These are phyloP conservation scores for Conger conger DNA, from an alignment of 2,113 vertebrate species.

Conservation along the genomic window DNA sequence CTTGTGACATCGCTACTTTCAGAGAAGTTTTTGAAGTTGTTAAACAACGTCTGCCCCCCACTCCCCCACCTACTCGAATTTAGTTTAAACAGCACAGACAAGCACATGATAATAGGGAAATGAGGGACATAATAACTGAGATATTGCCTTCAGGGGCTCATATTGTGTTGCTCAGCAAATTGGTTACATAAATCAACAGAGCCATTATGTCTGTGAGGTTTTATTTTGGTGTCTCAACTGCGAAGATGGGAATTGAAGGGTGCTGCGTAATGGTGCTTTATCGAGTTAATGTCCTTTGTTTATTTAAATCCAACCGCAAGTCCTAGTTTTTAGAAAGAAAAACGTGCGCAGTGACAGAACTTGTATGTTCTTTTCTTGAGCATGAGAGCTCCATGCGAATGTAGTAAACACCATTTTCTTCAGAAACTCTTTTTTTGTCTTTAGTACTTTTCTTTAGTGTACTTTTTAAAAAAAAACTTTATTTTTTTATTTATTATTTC, in stretches of 20 bases:
- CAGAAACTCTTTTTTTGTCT: not conserved
- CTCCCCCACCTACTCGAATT: not conserved
- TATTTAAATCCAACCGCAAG: not conserved
- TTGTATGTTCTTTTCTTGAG: not conserved
- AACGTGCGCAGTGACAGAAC: not conserved
- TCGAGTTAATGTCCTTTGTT: not conserved
- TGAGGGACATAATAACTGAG: not conserved
- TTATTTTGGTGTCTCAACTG: slow-evolving; percentile 8
- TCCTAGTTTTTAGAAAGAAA: not conserved
- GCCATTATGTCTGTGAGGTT: slow-evolving; percentile 3
- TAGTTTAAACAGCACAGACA: not conserved
- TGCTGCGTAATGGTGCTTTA: not conserved
- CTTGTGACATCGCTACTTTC: not conserved
- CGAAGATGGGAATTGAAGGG: not conserved
- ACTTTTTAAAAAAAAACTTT: too few species aligned
- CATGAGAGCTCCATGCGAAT: not conserved
- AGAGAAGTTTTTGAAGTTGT: not conserved
- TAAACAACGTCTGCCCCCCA: not conserved
- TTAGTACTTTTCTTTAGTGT: too few species aligned
- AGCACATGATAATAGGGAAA: slow-evolving; percentile 18
- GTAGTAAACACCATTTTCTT: not conserved
- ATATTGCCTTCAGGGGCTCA: slow-evolving; percentile 7
- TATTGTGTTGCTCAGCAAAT: slow-evolving; percentile 16
- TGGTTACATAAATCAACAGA: slow-evolving; percentile 26
- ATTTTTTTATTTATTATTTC: not conserved